Evolutionary conservation across 2,888 invertebrate genomes (phyloP), one percentile per base, ranked within the genome.

Genomic region (Dryomyza anilis): DNA sequence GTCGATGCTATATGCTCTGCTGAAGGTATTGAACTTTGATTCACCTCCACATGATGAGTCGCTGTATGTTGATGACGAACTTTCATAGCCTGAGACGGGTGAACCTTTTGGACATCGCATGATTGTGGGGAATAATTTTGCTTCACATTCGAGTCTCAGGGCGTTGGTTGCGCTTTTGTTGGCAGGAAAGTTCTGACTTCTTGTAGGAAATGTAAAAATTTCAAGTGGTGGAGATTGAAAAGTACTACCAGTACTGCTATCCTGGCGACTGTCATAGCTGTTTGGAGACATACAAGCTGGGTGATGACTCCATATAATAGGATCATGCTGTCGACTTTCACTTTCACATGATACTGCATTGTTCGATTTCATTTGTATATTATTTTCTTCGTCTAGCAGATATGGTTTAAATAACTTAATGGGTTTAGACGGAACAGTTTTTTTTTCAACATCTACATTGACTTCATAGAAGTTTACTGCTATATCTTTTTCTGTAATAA

Each of bases 321-420:
- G 78, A 64, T 79, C 80, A n/a, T 74, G 69, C 55, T 77, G 79
- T 36, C 78, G 74, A 29, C 60, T 46, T 21, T 23, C 43, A 68
- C 67, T 48, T 68, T 69, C 50, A 50, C 67, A 45, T 1, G 39
- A 55, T 19, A 3, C n/a, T 12, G n/a, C 14, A 4, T 8, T n/a
- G 10, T n/a, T 58, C 8, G 53, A 43, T 19, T 27, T 50, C 21
- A 30, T 55, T 3, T 55, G 16, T 36, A 16, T 53, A 62, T 48
- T 64, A 64, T 86, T 86, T 48, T 87, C 85, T 48, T 89, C 87
- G 74, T 89, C 91, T 69, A 90, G 85, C 58, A 91, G 85, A 80
- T 92, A 92, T 30, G 92, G 92, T 77, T 92, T 89, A 83, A 92
- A 92, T 45, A 92, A 83, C 78, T 92, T 92, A 73, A 90, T 88